Percentiles rank a stretch among this genome's conserved stretches.
Evolutionary conservation across 2,888 invertebrate species (phyloP).

Genomic region (Drosophila leonis): DNA sequence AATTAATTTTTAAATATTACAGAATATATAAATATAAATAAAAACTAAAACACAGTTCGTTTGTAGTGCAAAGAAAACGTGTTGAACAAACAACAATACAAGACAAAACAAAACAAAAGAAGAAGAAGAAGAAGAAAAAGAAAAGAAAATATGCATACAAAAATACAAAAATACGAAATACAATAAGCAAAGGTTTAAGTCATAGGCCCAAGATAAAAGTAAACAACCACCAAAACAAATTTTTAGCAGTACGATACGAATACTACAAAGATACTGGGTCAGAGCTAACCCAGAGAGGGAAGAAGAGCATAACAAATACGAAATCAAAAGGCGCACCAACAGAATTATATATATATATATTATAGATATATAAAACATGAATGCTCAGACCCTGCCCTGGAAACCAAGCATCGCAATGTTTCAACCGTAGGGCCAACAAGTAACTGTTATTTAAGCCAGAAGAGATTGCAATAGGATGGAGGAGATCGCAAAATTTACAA

Average conservation of each 20-base stretch:
- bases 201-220: slow-evolving; percentile 76
- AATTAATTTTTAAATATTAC: slow-evolving; percentile 72
- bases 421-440: slow-evolving; percentile 35
- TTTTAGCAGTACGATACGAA: slow-evolving; percentile 65
- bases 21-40: slow-evolving; percentile 29
- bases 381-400: slow-evolving; percentile 26
- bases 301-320: slow-evolving; percentile 21
- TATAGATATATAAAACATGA: slow-evolving; percentile 17
- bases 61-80: slow-evolving; percentile 70
- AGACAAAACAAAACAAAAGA: background rate
- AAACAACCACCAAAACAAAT: slow-evolving; percentile 64
- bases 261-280: slow-evolving; percentile 31
- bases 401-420: slow-evolving; percentile 26
- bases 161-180: slow-evolving; percentile 52
- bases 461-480: slow-evolving; percentile 26
- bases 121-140: background rate
- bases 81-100: slow-evolving; percentile 17
- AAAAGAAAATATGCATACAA: slow-evolving; percentile 37
- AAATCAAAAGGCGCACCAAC: slow-evolving; percentile 43
- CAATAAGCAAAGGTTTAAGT: slow-evolving; percentile 77
- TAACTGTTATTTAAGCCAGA: slow-evolving; percentile 69
- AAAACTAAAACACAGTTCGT: slow-evolving; percentile 54
- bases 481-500: slow-evolving; percentile 55
- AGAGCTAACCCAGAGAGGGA: slow-evolving; percentile 3
- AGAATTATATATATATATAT: slow-evolving; percentile 4